phyloP scores from a whole-genome alignment of 2,888 invertebrate species.

The Chaetogeoica ovagalla region DNA sequence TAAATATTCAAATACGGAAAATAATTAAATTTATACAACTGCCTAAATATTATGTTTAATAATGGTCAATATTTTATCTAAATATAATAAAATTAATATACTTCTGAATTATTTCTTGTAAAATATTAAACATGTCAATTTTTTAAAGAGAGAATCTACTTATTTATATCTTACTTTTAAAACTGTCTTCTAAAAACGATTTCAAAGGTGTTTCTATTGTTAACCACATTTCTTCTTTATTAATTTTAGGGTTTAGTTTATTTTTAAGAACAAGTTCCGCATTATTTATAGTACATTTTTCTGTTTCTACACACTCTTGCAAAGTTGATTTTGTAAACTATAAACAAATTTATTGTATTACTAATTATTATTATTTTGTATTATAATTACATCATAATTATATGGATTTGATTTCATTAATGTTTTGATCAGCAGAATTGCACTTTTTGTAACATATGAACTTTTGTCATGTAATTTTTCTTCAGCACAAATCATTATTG shows the following conservation, averaged over 20 bases:
- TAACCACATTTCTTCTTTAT: conserved; percentile 31
- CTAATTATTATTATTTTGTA: background rate
- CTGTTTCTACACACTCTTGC: background rate
- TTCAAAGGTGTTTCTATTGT: conserved; percentile 22
- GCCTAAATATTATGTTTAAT: no score
- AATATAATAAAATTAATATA: no score
- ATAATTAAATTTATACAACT: no score
- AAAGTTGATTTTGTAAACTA: conserved; percentile 40
- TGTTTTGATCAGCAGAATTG: conserved; percentile 72
- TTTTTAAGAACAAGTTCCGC: background rate
- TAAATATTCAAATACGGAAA: no score
- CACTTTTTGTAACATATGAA: conserved; percentile 80
- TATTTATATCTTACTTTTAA: conserved; percentile 13
- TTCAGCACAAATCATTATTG: conserved; percentile 69
- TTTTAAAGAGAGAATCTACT: background rate
- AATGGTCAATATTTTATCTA: no score
- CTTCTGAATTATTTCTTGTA: background rate
- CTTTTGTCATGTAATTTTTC: conserved; percentile 81
- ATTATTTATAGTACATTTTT: conserved; percentile 4
- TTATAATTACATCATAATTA: conserved; percentile 68
- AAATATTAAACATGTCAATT: background rate
- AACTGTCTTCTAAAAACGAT: conserved; percentile 16
- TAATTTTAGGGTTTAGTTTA: background rate
- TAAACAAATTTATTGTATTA: background rate
- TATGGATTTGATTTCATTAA: conserved; percentile 86